Base-by-base conservation (phyloP, 2,888 invertebrate genomes). In the Chouioia cunea region DNA sequence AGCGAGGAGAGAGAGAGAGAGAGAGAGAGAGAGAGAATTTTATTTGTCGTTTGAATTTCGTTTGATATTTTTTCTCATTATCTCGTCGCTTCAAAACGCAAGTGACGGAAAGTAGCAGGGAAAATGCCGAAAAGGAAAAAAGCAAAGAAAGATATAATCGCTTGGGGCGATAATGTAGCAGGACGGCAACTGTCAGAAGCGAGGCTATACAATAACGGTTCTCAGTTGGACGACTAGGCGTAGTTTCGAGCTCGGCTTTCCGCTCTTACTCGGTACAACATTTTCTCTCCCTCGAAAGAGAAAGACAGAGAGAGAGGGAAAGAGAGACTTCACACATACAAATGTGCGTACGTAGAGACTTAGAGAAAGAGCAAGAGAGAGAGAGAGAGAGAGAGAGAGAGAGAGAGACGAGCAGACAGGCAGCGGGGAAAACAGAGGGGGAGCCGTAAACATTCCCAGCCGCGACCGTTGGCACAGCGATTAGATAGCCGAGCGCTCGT, bases 41-140 rank as follows among this genome's bases (percentile, higher is more conserved):
- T 44, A 12, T 12, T 12, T 44, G n/a, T n/a, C n/a, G 8, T 50
- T 20, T 50, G 20, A 50, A 20, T 20, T 20, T 50, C 12, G 20
- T 46, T 44, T n/a, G 70, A 43, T n/a, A 65, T 63, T 59, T 48
- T 53, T 74, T 70, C 63, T 70, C 70, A 74, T 63, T 78, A 73
- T 73, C 43, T 46, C 50, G 20, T 27, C 4, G 27, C 27, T 6
- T 20, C 23, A 6, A 14, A 20, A 16, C 27, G 18, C 43, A 27
- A 23, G 0, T 36, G 44, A n/a, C 36, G 48, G 46, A 3, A n/a
- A 10, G 1, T 2, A 20, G 6, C 10, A 44, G 62, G 12, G 22
- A 52, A 48, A 22, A 48, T 48, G 50, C 50, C 23, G 48, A 20
- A 81, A 82, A 81, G 79, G 80, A 81, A 78, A 79, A 74, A 74